A percentile compares a stretch with the other conserved stretches of the same genome.
phyloP scores from a whole-genome alignment of 1,140 invertebrate species.

The Drosophila prosaltans region DNA sequence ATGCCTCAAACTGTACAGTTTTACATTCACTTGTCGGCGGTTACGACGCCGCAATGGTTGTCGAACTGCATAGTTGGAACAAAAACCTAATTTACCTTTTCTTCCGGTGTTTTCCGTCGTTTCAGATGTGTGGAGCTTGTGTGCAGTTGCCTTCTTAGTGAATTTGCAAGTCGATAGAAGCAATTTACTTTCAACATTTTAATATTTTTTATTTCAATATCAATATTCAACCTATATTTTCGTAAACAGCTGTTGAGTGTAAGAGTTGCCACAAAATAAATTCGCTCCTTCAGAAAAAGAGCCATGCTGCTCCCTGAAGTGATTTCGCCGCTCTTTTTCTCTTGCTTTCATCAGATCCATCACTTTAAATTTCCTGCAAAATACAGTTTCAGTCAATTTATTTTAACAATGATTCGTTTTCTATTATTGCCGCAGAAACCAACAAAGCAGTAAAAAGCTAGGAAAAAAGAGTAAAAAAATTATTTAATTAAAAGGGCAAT shows the following conservation, averaged over 20 bases:
- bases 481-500: too few species aligned
- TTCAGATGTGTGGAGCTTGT: conserved; percentile 63
- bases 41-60: conserved; percentile 15
- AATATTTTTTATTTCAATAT: not conserved
- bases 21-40: not conserved
- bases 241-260: too few species aligned
- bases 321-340: too few species aligned
- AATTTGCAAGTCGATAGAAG: conserved; percentile 23
- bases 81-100: conserved; percentile 78
- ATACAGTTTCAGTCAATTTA: too few species aligned
- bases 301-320: too few species aligned
- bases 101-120: conserved; percentile 84
- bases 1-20: not conserved
- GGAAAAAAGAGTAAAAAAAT: too few species aligned
- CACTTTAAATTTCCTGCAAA: too few species aligned
- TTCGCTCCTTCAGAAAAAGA: too few species aligned
- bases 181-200: conserved; percentile 44
- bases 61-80: conserved; percentile 41
- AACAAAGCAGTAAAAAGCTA: too few species aligned
- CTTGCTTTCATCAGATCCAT: too few species aligned
- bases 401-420: too few species aligned
- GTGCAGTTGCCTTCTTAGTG: conserved; percentile 32
- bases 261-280: not conserved
- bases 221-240: conserved; percentile 14
- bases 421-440: too few species aligned